phyloP scores from a whole-genome alignment of 2,113 vertebrate genomes.

The Neolamprologus fasciatus region DNA sequence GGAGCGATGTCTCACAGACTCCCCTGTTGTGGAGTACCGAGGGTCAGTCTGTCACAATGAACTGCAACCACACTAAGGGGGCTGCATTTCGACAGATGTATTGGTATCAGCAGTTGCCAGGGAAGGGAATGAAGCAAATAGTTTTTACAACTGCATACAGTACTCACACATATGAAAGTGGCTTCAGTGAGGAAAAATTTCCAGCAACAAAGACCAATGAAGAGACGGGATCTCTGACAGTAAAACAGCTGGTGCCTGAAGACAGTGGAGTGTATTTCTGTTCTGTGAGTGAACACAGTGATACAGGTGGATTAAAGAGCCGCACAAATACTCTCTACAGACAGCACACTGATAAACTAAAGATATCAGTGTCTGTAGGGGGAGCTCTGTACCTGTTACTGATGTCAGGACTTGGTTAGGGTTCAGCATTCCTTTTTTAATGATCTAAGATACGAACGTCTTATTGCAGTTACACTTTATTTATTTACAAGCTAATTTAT shows the following conservation, averaged over 20 bases:
- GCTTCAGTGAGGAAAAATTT: background rate
- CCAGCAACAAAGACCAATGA: background rate
- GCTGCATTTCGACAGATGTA: background rate
- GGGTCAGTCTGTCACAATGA: background rate
- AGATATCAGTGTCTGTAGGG: background rate
- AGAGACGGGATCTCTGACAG: background rate
- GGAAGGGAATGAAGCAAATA: background rate
- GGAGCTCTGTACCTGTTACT: background rate
- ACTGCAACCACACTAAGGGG: background rate
- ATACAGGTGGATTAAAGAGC: background rate
- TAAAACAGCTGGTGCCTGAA: background rate
- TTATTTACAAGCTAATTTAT: background rate
- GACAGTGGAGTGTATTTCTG: background rate
- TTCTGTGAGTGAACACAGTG: background rate
- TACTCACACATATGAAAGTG: background rate
- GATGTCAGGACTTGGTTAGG: background rate
- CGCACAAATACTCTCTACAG: rapidly evolving
- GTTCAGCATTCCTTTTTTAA: background rate
- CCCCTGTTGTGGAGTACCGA: background rate
- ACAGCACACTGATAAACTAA: background rate
- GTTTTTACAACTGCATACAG: background rate
- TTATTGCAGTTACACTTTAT: background rate
- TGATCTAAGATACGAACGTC: rapidly evolving
- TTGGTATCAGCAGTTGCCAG: background rate
- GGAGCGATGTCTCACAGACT: conserved; percentile 3